These are phyloP conservation scores for Aix galericulata DNA, from an alignment of 2,113 vertebrate genomes.

Conservation along the genomic window DNA sequence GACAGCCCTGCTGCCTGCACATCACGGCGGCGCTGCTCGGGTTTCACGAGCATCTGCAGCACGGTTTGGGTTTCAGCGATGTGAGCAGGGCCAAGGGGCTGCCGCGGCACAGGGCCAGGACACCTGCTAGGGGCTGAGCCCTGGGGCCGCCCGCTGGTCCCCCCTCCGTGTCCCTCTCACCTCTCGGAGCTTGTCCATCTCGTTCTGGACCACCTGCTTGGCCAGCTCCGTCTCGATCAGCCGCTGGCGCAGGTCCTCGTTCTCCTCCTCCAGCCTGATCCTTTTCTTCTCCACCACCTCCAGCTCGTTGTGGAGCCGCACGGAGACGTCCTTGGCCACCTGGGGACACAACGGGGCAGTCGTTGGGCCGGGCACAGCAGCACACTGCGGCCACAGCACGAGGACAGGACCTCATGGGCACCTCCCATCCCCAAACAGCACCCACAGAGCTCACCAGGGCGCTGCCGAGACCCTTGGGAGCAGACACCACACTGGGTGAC, in stretches of 20 bases:
- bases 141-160: accelerated
- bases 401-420: neutral
- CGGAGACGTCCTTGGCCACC: slow-evolving; percentile 98
- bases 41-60: slow-evolving; percentile 42
- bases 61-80: neutral
- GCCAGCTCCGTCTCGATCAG: slow-evolving; percentile 93
- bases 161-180: slow-evolving; percentile 63
- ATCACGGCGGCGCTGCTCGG: neutral
- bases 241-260: slow-evolving; percentile 89
- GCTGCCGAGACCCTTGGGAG: neutral
- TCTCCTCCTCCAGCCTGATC: slow-evolving; percentile 90
- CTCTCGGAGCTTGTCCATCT: slow-evolving; percentile 93
- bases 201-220: slow-evolving; percentile 95
- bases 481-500: neutral
- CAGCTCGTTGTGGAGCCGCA: slow-evolving; percentile 94
- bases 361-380: neutral
- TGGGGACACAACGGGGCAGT: slow-evolving; percentile 37
- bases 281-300: slow-evolving; percentile 94
- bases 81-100: neutral
- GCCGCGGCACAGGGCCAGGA: neutral
- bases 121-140: neutral
- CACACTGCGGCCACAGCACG: accelerated
- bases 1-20: neutral
- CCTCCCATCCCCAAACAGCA: neutral
- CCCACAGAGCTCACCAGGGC: neutral